Percentiles rank a stretch among this genome's conserved stretches.
Evolutionary conservation across 1,140 invertebrate species (phyloP).

Genomic region (Phortica variegata): DNA sequence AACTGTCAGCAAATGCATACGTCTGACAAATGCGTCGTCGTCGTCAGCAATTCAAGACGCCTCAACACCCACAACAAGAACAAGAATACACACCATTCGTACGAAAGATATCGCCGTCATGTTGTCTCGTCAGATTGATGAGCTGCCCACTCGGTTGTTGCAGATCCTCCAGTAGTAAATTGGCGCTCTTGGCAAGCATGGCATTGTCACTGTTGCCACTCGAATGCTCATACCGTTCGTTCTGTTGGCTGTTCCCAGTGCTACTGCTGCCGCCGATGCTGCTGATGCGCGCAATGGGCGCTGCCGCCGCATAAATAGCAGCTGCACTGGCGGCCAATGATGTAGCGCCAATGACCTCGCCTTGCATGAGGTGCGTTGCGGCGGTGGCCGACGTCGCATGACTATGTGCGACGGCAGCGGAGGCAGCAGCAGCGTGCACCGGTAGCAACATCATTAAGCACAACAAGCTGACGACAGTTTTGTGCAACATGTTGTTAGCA

Average conservation of each 20-base stretch:
- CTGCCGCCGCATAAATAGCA: conserved; percentile 10
- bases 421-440: conserved; percentile 3
- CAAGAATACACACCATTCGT: conserved; percentile 58
- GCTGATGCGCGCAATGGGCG: neutral
- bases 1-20: too few species aligned
- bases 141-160: conserved; percentile 39
- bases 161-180: conserved; percentile 49
- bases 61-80: too few species aligned
- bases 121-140: conserved; percentile 60
- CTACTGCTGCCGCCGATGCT: neutral
- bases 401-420: neutral
- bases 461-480: conserved; percentile 26
- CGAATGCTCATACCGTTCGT: neutral
- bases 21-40: too few species aligned
- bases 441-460: conserved; percentile 14
- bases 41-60: too few species aligned
- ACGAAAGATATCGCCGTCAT: conserved; percentile 63
- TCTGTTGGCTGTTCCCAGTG: neutral
- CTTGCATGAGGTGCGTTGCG: conserved; percentile 8
- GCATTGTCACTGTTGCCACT: conserved; percentile 5
- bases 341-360: conserved; percentile 28
- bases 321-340: conserved; percentile 27
- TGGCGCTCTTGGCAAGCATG: conserved; percentile 30
- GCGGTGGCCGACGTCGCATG: conserved; percentile 9
- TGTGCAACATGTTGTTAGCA: conserved; percentile 37